Base-by-base conservation (phyloP, 2,888 invertebrate species). In the Drosophila formosana region DNA sequence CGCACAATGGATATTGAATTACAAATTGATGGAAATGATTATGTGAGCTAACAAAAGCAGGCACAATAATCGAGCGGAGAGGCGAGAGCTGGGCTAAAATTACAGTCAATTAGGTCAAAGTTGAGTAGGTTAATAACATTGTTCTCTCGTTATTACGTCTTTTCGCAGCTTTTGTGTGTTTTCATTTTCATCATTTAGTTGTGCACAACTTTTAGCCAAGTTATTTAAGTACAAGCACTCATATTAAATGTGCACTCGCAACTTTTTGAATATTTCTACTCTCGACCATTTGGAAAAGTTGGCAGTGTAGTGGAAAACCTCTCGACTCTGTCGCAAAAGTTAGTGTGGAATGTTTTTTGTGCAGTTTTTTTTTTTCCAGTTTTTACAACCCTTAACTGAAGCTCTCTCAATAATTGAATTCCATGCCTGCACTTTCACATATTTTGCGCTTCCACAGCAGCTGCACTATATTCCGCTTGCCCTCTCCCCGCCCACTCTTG, bases 391-490 rank as follows among this genome's bases (percentile, higher is more conserved):
- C 55, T 45, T 13, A 34, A 34, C 45, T 57, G 41, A 47, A 41
- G 63, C 63, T 41, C 32, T 73, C 37, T 57, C 55, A 56, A 56
- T 78, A 78, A 76, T 80, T 80, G 67, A 80, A 78, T 80, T 80
- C 75, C 66, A 39, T 39, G 34, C 58, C 66, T 49, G 69, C 62
- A 72, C 56, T 73, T 57, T 49, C 50, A 37, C 37, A 52, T 60
- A 58, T 70, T 76, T 68, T 55, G 47, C 32, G 55, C 49, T 62
- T 43, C 50, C 28, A 43, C 34, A 63, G 34, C 56, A 46, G 37
- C 50, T 57, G 57, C 53, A 50, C 53, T 65, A 7, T 53, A 60
- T 50, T 51, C 32, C 6, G 34, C 47, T 23, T 25, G 43, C 52
- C 30, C 23, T n/a, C 26, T 7, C 2, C 45, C 23, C 11, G n/a